These are phyloP conservation scores for Hyperoplus lanceolatus DNA, from an alignment of 2,797 vertebrate genomes.

Conservation along the genomic window DNA sequence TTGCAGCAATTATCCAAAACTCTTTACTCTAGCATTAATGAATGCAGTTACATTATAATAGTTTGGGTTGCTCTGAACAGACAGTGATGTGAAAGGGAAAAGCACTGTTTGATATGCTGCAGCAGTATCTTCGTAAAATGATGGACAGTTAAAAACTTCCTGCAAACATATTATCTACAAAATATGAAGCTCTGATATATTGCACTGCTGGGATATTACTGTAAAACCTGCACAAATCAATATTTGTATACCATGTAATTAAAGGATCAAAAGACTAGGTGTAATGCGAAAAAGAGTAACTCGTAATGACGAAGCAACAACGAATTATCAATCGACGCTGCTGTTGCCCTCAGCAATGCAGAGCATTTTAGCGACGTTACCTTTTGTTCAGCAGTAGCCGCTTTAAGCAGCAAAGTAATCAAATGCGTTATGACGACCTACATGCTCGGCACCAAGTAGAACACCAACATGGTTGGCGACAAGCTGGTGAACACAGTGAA, in stretches of 20 bases:
- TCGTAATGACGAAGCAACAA: background rate
- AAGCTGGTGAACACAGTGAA: too few relatives aligned
- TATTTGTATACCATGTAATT: background rate
- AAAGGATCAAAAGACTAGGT: background rate
- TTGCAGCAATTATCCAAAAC: slow-evolving; percentile 14
- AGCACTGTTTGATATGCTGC: background rate
- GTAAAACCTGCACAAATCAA: background rate
- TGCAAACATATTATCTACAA: background rate
- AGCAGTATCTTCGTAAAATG: background rate
- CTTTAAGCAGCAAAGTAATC: too few relatives aligned
- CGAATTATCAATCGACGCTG: background rate
- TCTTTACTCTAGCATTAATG: background rate
- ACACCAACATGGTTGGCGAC: background rate
- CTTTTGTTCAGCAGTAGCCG: too few relatives aligned
- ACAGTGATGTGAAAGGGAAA: background rate
- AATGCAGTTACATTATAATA: background rate
- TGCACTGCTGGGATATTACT: background rate
- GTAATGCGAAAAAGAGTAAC: background rate
- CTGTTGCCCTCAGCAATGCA: background rate
- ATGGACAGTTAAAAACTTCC: background rate
- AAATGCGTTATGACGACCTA: too few relatives aligned
- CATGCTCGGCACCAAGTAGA: too few relatives aligned
- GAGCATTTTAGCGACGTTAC: background rate
- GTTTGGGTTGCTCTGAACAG: background rate
- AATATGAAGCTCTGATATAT: background rate